Evolutionary conservation across 2,113 vertebrate species (phyloP).

Genomic region (Sander vitreus): DNA sequence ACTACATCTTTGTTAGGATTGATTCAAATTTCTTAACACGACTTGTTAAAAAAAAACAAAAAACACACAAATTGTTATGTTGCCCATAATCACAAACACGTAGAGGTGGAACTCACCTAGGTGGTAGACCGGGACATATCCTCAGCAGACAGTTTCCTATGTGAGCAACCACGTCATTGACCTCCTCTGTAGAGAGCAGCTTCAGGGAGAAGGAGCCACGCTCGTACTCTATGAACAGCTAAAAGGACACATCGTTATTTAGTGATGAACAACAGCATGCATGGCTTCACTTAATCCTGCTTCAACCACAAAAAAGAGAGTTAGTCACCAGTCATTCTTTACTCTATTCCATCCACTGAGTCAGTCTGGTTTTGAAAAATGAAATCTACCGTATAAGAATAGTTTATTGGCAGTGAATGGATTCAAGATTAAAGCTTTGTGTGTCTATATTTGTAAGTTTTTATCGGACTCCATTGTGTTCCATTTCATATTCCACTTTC

Average conservation of each 20-base stretch:
- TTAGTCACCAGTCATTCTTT: background rate
- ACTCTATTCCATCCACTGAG: background rate
- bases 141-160: conserved; percentile 92
- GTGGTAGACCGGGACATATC: conserved; percentile 93
- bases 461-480: background rate
- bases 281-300: background rate
- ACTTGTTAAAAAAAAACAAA: background rate
- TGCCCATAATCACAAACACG: background rate
- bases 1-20: background rate
- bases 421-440: background rate
- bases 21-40: background rate
- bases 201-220: conserved; percentile 91
- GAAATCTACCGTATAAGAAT: background rate
- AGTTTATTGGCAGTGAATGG: background rate
- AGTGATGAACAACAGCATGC: background rate
- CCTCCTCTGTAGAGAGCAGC: conserved; percentile 91
- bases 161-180: conserved; percentile 92
- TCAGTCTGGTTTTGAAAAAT: background rate
- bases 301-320: background rate
- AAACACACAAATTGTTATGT: background rate
- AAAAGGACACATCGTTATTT: conserved; percentile 45
- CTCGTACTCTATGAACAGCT: conserved; percentile 94
- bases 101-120: conserved; percentile 85
- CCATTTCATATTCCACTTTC: conserved; percentile 10
- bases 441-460: background rate